These are phyloP conservation scores for Tanytarsus gracilentus DNA, from an alignment of 2,888 invertebrate genomes.

Conservation along the genomic window DNA sequence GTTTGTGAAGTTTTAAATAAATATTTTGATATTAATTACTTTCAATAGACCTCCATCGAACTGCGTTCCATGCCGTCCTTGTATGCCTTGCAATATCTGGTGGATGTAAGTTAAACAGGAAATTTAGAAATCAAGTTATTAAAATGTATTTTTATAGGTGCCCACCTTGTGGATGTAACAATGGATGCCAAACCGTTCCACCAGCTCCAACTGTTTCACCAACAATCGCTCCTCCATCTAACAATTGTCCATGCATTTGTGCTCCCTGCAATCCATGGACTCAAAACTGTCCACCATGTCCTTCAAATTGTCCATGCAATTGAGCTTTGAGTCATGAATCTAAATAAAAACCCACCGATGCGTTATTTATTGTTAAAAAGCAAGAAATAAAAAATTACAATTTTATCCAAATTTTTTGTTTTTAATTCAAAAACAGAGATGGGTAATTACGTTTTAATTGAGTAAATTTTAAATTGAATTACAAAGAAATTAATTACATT, in stretches of 20 bases:
- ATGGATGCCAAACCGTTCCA: neutral
- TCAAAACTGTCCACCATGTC: constrained; percentile 3
- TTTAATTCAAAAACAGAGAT: no score
- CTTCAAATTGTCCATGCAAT: constrained; percentile 5
- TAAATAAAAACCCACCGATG: neutral
- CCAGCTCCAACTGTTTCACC: neutral
- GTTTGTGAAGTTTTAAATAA: no score
- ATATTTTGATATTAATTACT: neutral
- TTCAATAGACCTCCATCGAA: neutral
- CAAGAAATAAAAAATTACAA: no score
- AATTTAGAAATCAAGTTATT: no score
- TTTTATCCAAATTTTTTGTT: no score
- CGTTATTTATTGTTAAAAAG: no score
- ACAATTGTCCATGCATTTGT: constrained; percentile 13
- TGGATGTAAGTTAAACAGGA: no score
- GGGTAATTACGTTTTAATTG: no score
- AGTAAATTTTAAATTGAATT: no score
- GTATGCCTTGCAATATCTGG: constrained; percentile 16
- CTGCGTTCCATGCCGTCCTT: neutral
- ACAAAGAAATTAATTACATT: no score
- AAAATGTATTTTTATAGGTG: no score
- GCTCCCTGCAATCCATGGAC: neutral
- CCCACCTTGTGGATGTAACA: constrained; percentile 1
- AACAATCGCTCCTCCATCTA: neutral
- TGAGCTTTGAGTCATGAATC: neutral